Conservation (phyloP, 2,113 vertebrate species). For the Panurus biarmicus region DNA sequence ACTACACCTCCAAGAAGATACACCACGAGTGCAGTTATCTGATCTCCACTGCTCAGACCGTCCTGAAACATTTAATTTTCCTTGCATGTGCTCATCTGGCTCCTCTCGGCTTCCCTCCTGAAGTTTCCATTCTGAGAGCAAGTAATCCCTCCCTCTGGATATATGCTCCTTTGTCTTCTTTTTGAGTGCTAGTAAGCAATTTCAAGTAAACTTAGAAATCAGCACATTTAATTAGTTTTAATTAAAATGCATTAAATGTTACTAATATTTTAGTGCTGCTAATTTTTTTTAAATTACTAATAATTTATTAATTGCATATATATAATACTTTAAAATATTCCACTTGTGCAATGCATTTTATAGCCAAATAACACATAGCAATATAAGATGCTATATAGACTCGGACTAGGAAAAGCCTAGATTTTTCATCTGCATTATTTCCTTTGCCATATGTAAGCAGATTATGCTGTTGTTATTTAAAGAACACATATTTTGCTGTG, state of each 20-base stretch:
- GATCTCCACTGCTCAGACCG: neutral
- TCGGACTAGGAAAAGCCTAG: neutral
- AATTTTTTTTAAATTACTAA: fast-evolving
- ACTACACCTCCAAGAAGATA: neutral
- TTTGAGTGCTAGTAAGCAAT: neutral
- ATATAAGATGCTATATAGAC: neutral
- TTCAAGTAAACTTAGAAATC: neutral
- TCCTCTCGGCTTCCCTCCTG: neutral
- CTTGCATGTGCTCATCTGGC: neutral
- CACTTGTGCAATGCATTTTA: neutral
- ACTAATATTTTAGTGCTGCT: neutral
- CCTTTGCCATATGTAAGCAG: neutral
- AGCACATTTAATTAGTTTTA: neutral
- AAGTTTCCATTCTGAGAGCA: neutral
- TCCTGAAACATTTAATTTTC: slow-evolving; percentile 33
- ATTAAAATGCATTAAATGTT: neutral
- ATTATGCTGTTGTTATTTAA: neutral
- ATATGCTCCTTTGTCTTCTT: neutral
- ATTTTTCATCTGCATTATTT: neutral
- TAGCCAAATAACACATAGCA: neutral
- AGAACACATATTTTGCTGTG: neutral
- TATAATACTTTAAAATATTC: neutral
- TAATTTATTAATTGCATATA: neutral
- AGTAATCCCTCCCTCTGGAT: neutral
- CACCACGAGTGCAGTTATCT: neutral